These are phyloP conservation scores for Crax fasciolata DNA, from an alignment of 2,797 vertebrate genomes.

Conservation along the genomic window DNA sequence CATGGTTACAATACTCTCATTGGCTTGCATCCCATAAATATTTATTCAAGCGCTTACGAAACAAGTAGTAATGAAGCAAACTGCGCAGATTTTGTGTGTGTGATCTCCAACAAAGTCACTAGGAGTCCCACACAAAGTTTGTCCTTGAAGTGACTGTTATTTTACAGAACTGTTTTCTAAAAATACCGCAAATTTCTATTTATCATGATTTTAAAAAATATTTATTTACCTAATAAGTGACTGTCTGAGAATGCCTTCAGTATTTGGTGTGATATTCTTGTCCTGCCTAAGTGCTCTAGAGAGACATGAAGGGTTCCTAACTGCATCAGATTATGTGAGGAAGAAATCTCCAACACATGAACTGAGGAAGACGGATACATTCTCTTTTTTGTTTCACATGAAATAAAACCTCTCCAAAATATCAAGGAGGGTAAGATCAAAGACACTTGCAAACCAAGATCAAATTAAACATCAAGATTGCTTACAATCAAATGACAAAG, in stretches of 20 bases:
- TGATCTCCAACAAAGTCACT: conserved; percentile 40
- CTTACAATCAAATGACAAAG: neutral
- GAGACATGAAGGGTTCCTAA: neutral
- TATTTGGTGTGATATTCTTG: neutral
- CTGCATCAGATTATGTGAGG: neutral
- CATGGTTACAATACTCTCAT: conserved; percentile 51
- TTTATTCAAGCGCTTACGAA: conserved; percentile 54
- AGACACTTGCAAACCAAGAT: neutral
- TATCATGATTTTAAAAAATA: neutral
- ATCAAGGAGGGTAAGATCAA: neutral
- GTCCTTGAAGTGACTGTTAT: neutral
- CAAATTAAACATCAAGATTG: neutral
- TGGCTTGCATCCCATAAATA: conserved; percentile 62
- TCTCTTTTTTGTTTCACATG: neutral
- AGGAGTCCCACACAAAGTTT: neutral
- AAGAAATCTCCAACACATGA: neutral
- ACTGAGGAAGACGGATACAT: neutral
- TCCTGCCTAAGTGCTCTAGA: neutral
- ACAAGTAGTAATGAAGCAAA: conserved; percentile 44
- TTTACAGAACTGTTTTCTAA: neutral
- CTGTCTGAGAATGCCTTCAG: neutral
- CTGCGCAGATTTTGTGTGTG: neutral
- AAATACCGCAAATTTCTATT: neutral
- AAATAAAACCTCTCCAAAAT: neutral
- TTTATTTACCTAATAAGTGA: neutral